Evolutionary conservation across 2,888 invertebrate species (phyloP).

Genomic region (Anthophora plumipes): DNA sequence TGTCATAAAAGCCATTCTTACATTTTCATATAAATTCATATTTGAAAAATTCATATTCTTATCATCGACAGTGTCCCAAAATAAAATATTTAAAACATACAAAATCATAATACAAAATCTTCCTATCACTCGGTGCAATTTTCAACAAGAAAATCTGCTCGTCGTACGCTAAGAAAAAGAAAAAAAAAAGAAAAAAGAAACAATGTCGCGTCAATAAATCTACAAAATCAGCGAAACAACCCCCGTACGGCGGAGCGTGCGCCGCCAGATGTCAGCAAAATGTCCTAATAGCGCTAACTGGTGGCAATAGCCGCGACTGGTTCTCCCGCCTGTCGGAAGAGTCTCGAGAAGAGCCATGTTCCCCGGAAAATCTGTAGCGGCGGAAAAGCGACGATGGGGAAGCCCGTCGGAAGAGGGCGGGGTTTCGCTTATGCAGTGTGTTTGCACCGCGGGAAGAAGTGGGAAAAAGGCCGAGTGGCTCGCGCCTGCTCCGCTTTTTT

Average conservation of each 20-base stretch:
- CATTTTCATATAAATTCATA: no score
- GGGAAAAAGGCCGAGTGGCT: constrained; percentile 70
- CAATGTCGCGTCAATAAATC: no score
- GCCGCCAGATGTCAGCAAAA: constrained; percentile 51
- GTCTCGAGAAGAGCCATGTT: constrained; percentile 36
- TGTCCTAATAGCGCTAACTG: constrained; percentile 46
- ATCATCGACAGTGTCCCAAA: neutral
- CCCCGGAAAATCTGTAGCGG: constrained; percentile 62
- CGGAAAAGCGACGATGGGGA: constrained; percentile 62
- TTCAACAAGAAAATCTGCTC: no score
- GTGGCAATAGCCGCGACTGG: constrained; percentile 38
- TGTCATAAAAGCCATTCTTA: neutral
- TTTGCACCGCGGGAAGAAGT: constrained; percentile 67
- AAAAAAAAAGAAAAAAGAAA: neutral
- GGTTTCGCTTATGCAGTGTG: constrained; percentile 65
- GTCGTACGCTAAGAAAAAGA: neutral
- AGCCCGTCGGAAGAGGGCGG: constrained; percentile 62
- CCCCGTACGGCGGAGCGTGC: neutral
- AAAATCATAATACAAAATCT: neutral
- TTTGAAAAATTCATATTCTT: neutral
- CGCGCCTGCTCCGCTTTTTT: constrained; percentile 71
- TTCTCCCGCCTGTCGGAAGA: constrained; percentile 40
- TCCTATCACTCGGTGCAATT: neutral
- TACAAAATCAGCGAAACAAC: neutral
- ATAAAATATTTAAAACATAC: neutral